Conservation (phyloP, 2,888 invertebrate genomes). For the Acronicta alni region DNA sequence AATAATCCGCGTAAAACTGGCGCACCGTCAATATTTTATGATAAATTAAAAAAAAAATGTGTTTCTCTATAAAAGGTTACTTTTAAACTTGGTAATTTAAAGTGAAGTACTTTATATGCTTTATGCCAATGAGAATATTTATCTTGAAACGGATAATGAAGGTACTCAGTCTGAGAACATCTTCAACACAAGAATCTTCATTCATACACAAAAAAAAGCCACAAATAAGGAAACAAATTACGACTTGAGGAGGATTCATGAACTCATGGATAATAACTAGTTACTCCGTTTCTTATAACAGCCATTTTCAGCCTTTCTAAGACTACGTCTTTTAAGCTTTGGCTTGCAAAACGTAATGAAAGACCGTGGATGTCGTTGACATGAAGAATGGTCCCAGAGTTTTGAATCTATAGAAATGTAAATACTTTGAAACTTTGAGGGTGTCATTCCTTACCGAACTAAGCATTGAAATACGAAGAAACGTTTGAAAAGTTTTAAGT, state of each 20-base stretch:
- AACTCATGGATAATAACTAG: slow-evolving; percentile 4
- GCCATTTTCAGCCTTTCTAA: slow-evolving; percentile 12
- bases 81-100: too few relatives aligned
- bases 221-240: slow-evolving; percentile 2
- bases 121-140: too few relatives aligned
- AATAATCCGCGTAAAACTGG: too few relatives aligned
- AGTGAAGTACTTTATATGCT: too few relatives aligned
- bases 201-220: neutral
- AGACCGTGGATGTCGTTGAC: slow-evolving; percentile 19
- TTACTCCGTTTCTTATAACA: slow-evolving; percentile 1
- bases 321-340: slow-evolving; percentile 23
- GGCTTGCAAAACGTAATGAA: slow-evolving; percentile 31
- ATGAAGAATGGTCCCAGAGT: slow-evolving; percentile 28
- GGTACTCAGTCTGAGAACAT: neutral
- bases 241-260: neutral
- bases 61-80: too few relatives aligned
- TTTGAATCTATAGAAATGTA: slow-evolving; percentile 51
- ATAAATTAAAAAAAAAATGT: too few relatives aligned
- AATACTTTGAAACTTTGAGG: slow-evolving; percentile 48
- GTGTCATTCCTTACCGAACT: slow-evolving; percentile 47
- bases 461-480: slow-evolving; percentile 37
- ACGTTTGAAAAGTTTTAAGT: slow-evolving; percentile 40
- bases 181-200: slow-evolving; percentile 6
- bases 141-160: neutral
- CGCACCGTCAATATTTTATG: too few relatives aligned